Base-by-base conservation (phyloP, 1,140 invertebrate species). In the Sarcophaga bullata region DNA sequence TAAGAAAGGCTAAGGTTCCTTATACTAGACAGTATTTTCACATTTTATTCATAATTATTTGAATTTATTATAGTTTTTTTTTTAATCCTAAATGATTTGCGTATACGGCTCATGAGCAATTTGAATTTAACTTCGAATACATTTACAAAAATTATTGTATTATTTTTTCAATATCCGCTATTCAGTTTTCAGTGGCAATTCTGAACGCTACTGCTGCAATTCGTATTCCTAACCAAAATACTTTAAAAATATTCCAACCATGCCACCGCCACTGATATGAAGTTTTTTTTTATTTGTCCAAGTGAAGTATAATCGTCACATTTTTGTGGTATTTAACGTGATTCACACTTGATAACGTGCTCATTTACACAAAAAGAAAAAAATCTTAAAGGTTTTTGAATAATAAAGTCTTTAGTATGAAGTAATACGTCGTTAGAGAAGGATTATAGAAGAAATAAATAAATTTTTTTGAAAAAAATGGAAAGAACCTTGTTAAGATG, bases 321-420 rank as follows among this genome's bases (percentile, higher is more conserved):
- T 37, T 80, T 58, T 62, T 52, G 52, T 54, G 52, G 80, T 81
- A 15, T 68, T 81, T 17, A 17, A 6, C 46, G 17, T 81, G 52
- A 72, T 47, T 81, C 47, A 72, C 68, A 72, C 15, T 80, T 80
- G 80, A 80, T 80, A 80, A 80, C 19, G 46, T 15, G 47, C 25
- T 17, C 48, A 58, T 13, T 58, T 68, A 25, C n/a, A 19, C 8
- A 19, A 68, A n/a, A n/a, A 4, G 25, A 68, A n/a, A n/a, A 11
- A 78, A 50, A 17, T 19, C 75, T 50, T 78, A 25, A 50, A 50
- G 75, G 75, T 25, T 50, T 78, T 48, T 15, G 11, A 78, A 78
- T 52, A 78, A 78, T 50, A 48, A 49, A 50, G 19, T 78, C n/a
- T 8, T 11, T 48, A 78, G 75, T 78, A 8, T 52, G 19, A 8